Percentiles rank a stretch among this genome's conserved stretches.
These are phyloP conservation scores for Taenioides sp. DNA, from an alignment of 2,797 vertebrate genomes.

Conservation along the genomic window DNA sequence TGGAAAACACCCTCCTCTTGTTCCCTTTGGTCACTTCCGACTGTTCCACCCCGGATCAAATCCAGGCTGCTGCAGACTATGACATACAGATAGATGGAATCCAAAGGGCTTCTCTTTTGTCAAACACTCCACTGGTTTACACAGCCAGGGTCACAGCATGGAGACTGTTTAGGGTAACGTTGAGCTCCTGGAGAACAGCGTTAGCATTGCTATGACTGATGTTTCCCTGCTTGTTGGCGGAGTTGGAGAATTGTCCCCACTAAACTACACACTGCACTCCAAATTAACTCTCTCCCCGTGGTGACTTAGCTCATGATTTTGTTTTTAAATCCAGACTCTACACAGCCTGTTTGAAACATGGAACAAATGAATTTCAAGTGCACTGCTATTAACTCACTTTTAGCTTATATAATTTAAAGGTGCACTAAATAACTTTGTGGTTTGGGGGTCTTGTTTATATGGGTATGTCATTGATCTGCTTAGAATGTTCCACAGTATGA, in stretches of 20 bases:
- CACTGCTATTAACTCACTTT: conserved; percentile 24
- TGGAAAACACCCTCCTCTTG: conserved; percentile 6
- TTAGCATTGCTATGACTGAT: conserved; percentile 29
- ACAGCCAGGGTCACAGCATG: conserved; percentile 28
- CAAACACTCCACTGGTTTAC: conserved; percentile 26
- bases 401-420: not conserved
- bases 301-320: conserved; percentile 23
- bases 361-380: conserved; percentile 10
- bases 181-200: conserved; percentile 33
- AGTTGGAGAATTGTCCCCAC: conserved; percentile 35
- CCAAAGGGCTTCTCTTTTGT: conserved; percentile 19
- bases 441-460: no score
- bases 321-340: conserved; percentile 15
- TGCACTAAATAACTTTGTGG: no score
- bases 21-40: conserved; percentile 23
- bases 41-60: conserved; percentile 39
- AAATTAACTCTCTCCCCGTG: conserved; percentile 44
- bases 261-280: conserved; percentile 48
- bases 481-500: no score
- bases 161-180: conserved; percentile 41
- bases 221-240: conserved; percentile 29
- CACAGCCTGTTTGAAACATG: conserved; percentile 22
- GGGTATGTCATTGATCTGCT: no score
- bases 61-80: conserved; percentile 45
- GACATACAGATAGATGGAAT: conserved; percentile 20